Evolutionary conservation across 2,888 invertebrate genomes (phyloP).

Genomic region (Heliconius hortense): DNA sequence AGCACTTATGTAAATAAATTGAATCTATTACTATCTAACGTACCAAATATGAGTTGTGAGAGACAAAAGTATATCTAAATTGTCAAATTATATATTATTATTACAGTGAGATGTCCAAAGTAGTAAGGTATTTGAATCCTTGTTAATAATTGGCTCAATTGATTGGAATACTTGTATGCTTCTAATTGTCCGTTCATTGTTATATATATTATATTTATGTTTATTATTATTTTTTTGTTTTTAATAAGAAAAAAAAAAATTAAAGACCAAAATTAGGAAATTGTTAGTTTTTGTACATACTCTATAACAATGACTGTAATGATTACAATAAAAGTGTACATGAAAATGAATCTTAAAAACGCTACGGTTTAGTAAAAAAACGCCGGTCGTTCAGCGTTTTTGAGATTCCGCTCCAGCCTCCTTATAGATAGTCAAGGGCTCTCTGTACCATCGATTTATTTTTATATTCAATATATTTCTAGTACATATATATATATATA

Average conservation of each 20-base stretch:
- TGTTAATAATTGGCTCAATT: slow-evolving; percentile 16
- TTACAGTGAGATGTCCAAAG: slow-evolving; percentile 7
- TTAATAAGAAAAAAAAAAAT: slow-evolving; percentile 31
- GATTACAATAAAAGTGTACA: slow-evolving; percentile 13
- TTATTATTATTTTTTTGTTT: slow-evolving; percentile 27
- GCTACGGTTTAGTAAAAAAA: slow-evolving; percentile 26
- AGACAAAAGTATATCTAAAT: slow-evolving; percentile 10
- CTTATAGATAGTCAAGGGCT: slow-evolving; percentile 36
- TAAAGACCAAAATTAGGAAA: slow-evolving; percentile 39
- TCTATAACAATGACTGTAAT: slow-evolving; percentile 17
- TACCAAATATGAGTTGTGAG: slow-evolving; percentile 28
- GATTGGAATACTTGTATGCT: slow-evolving; percentile 3
- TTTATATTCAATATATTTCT: slow-evolving; percentile 39
- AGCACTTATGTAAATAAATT: slow-evolving; percentile 14
- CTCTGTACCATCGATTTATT: slow-evolving; percentile 42
- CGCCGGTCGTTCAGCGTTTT: slow-evolving; percentile 36
- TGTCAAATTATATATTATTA: slow-evolving; percentile 18
- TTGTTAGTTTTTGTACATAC: slow-evolving; percentile 40
- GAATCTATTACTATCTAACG: slow-evolving; percentile 14
- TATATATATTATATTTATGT: slow-evolving; percentile 16
- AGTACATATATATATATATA: background rate
- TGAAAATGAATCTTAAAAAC: slow-evolving; percentile 28
- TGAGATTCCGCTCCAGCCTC: slow-evolving; percentile 21
- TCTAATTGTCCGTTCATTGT: slow-evolving; percentile 28
- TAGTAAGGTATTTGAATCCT: slow-evolving; percentile 8